Conservation (phyloP, 2,797 vertebrate species). For the Ispidina lecontei region DNA sequence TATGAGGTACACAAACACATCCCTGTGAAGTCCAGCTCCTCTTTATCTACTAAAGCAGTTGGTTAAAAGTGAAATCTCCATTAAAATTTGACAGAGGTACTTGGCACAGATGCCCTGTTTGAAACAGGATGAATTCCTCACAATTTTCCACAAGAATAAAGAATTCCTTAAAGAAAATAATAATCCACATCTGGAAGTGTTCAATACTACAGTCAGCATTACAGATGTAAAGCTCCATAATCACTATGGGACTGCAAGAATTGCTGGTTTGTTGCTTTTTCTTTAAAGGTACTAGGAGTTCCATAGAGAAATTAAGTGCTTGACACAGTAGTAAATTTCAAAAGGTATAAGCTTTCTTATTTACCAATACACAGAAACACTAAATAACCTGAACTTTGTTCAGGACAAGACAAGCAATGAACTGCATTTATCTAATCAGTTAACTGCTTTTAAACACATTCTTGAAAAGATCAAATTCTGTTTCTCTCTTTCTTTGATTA, state of each 20-base stretch:
- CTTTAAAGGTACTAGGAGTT: background rate
- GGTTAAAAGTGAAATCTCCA: background rate
- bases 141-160: background rate
- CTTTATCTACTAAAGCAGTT: background rate
- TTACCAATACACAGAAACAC: background rate
- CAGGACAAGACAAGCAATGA: background rate
- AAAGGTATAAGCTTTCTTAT: background rate
- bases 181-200: conserved; percentile 36
- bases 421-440: conserved; percentile 47
- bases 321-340: background rate
- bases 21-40: background rate
- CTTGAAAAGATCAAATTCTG: conserved; percentile 40
- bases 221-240: conserved; percentile 14
- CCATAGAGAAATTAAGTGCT: background rate
- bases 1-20: background rate
- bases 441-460: conserved; percentile 37
- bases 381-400: background rate
- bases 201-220: background rate
- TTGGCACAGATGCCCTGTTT: background rate
- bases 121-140: conserved; percentile 25
- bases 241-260: conserved; percentile 15
- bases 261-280: background rate
- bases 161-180: conserved; percentile 36
- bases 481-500: conserved; percentile 50
- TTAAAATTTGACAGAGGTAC: background rate